Percentiles rank a stretch among this genome's conserved stretches.
Evolutionary conservation across 2,797 vertebrate genomes (phyloP).

Genomic region (Morelia viridis): DNA sequence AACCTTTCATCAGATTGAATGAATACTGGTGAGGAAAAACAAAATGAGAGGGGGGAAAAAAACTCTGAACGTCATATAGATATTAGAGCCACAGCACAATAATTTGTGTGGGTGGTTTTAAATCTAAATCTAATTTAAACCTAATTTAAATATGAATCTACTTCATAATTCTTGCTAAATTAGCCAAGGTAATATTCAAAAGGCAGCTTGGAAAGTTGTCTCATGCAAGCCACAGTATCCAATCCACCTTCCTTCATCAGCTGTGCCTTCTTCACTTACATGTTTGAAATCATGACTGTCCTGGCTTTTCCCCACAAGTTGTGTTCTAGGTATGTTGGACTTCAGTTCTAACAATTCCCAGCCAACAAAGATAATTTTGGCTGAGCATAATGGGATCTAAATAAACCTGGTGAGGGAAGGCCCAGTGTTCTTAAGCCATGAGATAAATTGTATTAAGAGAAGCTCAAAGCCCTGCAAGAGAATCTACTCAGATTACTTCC

Average conservation of each 20-base stretch:
- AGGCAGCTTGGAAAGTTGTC: not conserved
- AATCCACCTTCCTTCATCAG: not conserved
- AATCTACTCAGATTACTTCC: not conserved
- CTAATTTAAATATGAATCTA: not conserved
- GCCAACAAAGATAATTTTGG: not conserved
- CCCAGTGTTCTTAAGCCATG: not conserved
- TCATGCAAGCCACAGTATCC: too few relatives aligned
- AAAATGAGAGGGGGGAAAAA: too few relatives aligned
- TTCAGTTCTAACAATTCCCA: not conserved
- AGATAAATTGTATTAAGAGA: not conserved
- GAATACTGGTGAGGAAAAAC: not conserved
- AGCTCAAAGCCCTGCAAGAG: not conserved
- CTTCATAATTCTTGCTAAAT: not conserved
- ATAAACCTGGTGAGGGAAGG: not conserved
- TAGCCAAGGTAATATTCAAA: not conserved
- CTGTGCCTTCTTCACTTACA: not conserved
- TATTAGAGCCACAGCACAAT: not conserved
- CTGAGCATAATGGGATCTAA: not conserved
- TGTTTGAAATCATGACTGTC: not conserved
- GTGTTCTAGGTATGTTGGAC: not conserved
- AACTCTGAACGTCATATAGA: too few relatives aligned
- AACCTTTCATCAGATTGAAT: not conserved
- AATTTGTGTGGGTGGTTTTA: too few relatives aligned
- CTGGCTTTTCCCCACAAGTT: not conserved
- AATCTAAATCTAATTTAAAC: not conserved